Conservation (phyloP, 2,113 vertebrate genomes). For the Lucifuga dentata region DNA sequence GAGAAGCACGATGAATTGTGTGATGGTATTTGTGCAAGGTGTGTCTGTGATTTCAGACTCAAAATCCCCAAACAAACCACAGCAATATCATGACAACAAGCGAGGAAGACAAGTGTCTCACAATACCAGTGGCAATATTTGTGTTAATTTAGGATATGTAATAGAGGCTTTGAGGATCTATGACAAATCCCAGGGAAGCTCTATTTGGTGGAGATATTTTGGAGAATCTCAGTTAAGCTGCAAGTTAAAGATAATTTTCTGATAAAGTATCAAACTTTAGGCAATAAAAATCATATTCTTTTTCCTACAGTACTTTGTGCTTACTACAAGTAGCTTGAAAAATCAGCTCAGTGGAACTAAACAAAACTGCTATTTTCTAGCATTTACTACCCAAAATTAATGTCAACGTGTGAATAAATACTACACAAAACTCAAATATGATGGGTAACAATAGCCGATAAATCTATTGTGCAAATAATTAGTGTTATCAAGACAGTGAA, state of each 20-base stretch:
- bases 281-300: too few species aligned
- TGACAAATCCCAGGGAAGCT: not conserved
- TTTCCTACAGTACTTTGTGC: too few species aligned
- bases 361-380: conserved; percentile 17
- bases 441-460: not conserved
- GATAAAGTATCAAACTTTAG: too few species aligned
- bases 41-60: conserved; percentile 15
- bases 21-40: conserved; percentile 1
- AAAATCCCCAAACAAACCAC: conserved; percentile 26
- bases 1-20: conserved; percentile 32
- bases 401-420: conserved; percentile 11
- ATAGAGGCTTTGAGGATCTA: not conserved
- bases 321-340: conserved; percentile 19
- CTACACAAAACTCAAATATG: too few species aligned
- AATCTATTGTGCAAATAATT: conserved; percentile 18
- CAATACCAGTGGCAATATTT: not conserved
- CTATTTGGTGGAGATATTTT: not conserved
- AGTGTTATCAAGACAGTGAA: not conserved
- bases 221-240: not conserved
- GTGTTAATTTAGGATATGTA: too few species aligned
- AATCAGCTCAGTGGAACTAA: not conserved
- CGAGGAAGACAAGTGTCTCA: not conserved
- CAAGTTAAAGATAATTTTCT: too few species aligned
- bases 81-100: not conserved
- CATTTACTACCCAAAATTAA: not conserved